Evolutionary conservation across 2,888 invertebrate genomes (phyloP).

Genomic region (Diplolepis rosae): DNA sequence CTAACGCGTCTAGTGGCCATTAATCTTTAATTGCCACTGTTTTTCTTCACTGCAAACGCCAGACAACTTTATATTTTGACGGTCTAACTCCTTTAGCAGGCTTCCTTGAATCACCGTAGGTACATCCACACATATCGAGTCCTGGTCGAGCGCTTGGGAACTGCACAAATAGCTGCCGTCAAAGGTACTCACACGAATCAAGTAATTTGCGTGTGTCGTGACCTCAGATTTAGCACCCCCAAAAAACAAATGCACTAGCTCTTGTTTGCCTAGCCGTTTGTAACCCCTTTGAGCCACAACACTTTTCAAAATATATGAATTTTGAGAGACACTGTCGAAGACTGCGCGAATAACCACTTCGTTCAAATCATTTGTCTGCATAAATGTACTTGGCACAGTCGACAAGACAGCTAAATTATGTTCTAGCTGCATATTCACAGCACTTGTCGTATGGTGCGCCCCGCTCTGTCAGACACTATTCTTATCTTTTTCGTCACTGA

Average conservation of each 20-base stretch:
- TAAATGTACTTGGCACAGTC: too few species aligned
- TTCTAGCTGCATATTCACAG: too few species aligned
- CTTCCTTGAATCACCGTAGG: slow-evolving; percentile 34
- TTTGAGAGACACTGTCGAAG: slow-evolving; percentile 24
- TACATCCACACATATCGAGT: slow-evolving; percentile 38
- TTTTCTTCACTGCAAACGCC: slow-evolving; percentile 17
- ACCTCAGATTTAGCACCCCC: slow-evolving; percentile 13
- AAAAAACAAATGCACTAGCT: slow-evolving; percentile 19
- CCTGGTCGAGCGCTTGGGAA: slow-evolving; percentile 42
- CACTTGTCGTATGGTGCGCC: too few species aligned
- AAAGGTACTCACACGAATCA: slow-evolving; percentile 4
- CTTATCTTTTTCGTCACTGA: too few species aligned
- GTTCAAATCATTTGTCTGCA: slow-evolving; percentile 20
- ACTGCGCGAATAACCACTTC: neutral
- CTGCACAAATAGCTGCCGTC: slow-evolving; percentile 13
- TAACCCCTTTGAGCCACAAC: neutral
- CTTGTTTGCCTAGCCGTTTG: neutral
- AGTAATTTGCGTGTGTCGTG: slow-evolving; percentile 4
- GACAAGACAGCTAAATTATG: too few species aligned
- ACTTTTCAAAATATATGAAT: slow-evolving; percentile 21
- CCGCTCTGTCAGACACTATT: too few species aligned
- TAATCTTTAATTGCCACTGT: slow-evolving; percentile 49
- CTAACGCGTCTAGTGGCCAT: slow-evolving; percentile 59
- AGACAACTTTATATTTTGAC: slow-evolving; percentile 32
- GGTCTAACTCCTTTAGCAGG: slow-evolving; percentile 40